Conservation (phyloP, 2,113 vertebrate genomes). For the Rissa tridactyla region DNA sequence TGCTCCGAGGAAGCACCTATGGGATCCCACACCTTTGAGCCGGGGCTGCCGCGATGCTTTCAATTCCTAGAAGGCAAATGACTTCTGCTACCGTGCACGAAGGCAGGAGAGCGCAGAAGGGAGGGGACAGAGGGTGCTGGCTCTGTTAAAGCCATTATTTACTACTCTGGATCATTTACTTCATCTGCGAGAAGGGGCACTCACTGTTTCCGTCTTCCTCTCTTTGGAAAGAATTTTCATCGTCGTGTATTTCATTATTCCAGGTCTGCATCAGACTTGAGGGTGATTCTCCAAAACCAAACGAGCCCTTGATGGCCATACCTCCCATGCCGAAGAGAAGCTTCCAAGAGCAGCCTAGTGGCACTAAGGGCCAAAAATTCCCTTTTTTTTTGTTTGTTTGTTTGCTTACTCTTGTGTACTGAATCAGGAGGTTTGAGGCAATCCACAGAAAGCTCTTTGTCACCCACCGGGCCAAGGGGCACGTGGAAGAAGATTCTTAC, state of each 20-base stretch:
- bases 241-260: rapidly evolving
- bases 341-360: background rate
- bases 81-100: background rate
- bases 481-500: background rate
- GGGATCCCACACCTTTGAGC: conserved; percentile 21
- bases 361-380: background rate
- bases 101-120: background rate
- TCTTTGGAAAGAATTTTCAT: background rate
- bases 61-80: conserved; percentile 65
- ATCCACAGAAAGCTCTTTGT: background rate
- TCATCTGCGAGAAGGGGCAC: background rate
- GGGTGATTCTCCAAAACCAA: background rate
- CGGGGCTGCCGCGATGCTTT: background rate
- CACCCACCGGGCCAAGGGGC: background rate
- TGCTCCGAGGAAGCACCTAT: conserved; percentile 28
- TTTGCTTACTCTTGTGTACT: background rate
- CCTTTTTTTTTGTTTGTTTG: background rate
- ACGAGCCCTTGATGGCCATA: background rate
- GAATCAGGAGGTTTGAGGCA: background rate
- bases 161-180: background rate
- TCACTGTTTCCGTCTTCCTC: background rate
- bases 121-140: background rate
- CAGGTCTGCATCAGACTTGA: background rate
- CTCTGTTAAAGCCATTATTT: background rate
- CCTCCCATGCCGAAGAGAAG: background rate